Percentiles rank a stretch among this genome's conserved stretches.
phyloP scores from a whole-genome alignment of 2,888 invertebrate genomes.

The Megaustenia siamemsis region DNA sequence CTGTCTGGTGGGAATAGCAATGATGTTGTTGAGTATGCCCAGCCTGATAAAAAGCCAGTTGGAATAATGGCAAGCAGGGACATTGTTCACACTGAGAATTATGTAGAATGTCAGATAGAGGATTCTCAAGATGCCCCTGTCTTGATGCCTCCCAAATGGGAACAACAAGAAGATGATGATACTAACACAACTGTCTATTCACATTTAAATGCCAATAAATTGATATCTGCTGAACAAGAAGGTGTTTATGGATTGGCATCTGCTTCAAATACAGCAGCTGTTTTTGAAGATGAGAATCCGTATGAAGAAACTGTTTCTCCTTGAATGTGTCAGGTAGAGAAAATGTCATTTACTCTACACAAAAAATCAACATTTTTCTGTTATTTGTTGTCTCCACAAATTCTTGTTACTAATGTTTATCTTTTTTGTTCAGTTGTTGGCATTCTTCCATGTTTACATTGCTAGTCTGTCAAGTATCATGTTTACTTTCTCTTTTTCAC shows the following conservation, averaged over 20 bases:
- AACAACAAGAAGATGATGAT: not conserved
- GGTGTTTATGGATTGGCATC: slow-evolving; percentile 41
- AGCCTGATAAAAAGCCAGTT: slow-evolving; percentile 4
- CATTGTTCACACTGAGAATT: slow-evolving; percentile 31
- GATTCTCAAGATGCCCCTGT: not conserved
- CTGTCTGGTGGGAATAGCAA: not conserved
- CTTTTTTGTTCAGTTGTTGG: no score
- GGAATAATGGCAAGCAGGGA: not conserved
- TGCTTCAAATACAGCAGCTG: not conserved
- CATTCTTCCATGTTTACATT: no score
- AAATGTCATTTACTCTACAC: not conserved
- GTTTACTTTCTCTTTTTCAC: no score
- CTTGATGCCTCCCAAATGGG: not conserved
- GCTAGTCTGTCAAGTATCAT: no score
- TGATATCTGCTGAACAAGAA: not conserved
- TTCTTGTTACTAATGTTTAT: no score
- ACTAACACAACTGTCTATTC: slow-evolving; percentile 7
- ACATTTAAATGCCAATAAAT: not conserved
- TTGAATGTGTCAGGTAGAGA: slow-evolving; percentile 8
- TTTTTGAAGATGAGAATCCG: slow-evolving; percentile 25
- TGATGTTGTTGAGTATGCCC: slow-evolving; percentile 2
- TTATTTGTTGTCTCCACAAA: not conserved
- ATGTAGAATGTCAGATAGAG: not conserved
- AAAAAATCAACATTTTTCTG: no score
- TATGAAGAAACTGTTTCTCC: slow-evolving; percentile 34